phyloP scores from a whole-genome alignment of 2,797 vertebrate species.

The Amblyopsis hoosieri region DNA sequence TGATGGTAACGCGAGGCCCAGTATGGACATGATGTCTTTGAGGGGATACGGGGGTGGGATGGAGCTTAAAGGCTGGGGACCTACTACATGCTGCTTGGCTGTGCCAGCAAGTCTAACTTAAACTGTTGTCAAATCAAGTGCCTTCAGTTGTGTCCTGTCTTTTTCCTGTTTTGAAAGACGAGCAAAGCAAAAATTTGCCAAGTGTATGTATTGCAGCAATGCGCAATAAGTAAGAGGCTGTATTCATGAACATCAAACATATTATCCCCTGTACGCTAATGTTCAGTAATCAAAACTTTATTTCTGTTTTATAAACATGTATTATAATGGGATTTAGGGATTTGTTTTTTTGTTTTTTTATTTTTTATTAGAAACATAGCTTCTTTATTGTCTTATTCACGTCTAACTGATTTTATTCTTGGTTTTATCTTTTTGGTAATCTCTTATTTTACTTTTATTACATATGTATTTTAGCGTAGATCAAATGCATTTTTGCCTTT shows the following conservation, averaged over 20 bases:
- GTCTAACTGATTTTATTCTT: slow-evolving; percentile 79
- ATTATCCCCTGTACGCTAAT: slow-evolving; percentile 51
- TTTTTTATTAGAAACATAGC: slow-evolving; percentile 71
- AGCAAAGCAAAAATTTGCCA: slow-evolving; percentile 64
- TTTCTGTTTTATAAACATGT: slow-evolving; percentile 76
- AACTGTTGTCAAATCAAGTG: slow-evolving; percentile 81
- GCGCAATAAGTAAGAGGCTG: slow-evolving; percentile 52
- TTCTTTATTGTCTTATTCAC: slow-evolving; percentile 89
- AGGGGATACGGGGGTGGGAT: slow-evolving; percentile 7
- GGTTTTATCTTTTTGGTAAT: slow-evolving; percentile 69
- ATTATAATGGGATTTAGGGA: slow-evolving; percentile 80
- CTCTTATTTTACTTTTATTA: slow-evolving; percentile 58
- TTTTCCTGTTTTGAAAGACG: slow-evolving; percentile 36
- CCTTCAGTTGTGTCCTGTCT: slow-evolving; percentile 70
- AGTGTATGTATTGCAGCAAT: slow-evolving; percentile 52
- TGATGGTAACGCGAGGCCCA: slow-evolving; percentile 63
- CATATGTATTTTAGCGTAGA: slow-evolving; percentile 69
- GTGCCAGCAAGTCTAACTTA: slow-evolving; percentile 81
- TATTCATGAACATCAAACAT: slow-evolving; percentile 43
- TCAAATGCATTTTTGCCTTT: slow-evolving; percentile 57
- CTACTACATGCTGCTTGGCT: slow-evolving; percentile 79
- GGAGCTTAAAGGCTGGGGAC: slow-evolving; percentile 51
- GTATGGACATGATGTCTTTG: slow-evolving; percentile 54
- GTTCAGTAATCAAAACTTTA: slow-evolving; percentile 67
- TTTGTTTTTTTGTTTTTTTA: slow-evolving; percentile 62